Conservation (phyloP, 2,797 vertebrate species). For the Chanos chanos region DNA sequence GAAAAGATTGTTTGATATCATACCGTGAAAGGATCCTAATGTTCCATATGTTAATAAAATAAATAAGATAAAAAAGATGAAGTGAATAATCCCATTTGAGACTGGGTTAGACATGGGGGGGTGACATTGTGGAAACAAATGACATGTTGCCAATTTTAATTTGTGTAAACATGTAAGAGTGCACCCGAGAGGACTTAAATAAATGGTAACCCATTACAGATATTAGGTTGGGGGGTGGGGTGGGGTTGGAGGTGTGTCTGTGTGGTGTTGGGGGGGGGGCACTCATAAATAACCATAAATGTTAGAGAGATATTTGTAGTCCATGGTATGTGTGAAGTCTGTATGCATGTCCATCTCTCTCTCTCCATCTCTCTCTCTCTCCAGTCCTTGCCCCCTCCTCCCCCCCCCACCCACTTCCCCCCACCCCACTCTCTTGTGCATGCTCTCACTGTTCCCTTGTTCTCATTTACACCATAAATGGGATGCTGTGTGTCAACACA, state of each 20-base stretch:
- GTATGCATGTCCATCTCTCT: not conserved
- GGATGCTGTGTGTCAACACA: slow-evolving; percentile 56
- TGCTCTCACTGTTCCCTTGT: slow-evolving; percentile 15
- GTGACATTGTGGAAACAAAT: slow-evolving; percentile 22
- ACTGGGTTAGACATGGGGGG: slow-evolving; percentile 26
- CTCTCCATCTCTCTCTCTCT: slow-evolving; percentile 4
- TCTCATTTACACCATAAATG: slow-evolving; percentile 52
- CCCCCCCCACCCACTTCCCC: not conserved
- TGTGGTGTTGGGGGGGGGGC: too few relatives aligned
- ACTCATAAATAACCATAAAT: slow-evolving; percentile 55
- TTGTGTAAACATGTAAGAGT: slow-evolving; percentile 27
- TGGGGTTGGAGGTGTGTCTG: too few relatives aligned
- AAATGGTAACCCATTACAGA: slow-evolving; percentile 51
- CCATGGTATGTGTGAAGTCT: slow-evolving; percentile 17
- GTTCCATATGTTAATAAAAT: slow-evolving; percentile 28
- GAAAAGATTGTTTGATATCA: too few relatives aligned
- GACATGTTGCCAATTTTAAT: slow-evolving; percentile 30
- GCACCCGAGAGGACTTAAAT: slow-evolving; percentile 31
- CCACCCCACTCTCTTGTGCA: not conserved
- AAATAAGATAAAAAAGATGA: slow-evolving; percentile 28
- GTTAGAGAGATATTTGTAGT: slow-evolving; percentile 37
- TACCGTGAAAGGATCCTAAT: slow-evolving; percentile 6
- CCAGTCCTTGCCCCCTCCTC: slow-evolving; percentile 20
- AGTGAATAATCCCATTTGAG: slow-evolving; percentile 46
- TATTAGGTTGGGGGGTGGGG: slow-evolving; percentile 32